phyloP scores from a whole-genome alignment of 2,888 invertebrate genomes.

The Toxonevra muliebris region DNA sequence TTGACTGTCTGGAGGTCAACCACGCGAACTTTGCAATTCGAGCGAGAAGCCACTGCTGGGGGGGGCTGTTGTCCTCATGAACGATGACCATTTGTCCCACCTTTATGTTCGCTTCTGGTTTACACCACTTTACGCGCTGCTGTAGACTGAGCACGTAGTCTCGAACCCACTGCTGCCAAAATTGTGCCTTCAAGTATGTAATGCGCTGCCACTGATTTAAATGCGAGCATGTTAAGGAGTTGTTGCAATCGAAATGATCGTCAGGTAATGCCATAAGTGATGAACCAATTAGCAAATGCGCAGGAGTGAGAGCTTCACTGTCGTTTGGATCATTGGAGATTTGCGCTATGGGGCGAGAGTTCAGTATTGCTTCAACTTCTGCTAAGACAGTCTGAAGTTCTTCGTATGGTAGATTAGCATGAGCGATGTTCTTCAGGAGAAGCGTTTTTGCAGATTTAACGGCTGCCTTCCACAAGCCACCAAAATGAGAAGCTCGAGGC shows the following conservation, averaged over 20 bases:
- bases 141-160: constrained; percentile 34
- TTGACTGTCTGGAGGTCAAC: constrained; percentile 29
- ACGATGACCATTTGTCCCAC: constrained; percentile 35
- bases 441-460: too few species aligned
- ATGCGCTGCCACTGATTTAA: constrained; percentile 35
- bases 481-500: too few species aligned
- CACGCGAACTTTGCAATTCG: too few species aligned
- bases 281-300: constrained; percentile 3
- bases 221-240: constrained; percentile 5
- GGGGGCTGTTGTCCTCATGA: constrained; percentile 37
- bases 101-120: constrained; percentile 24
- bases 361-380: too few species aligned
- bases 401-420: too few species aligned
- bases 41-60: constrained; percentile 36
- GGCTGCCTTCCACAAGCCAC: too few species aligned
- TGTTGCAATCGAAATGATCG: constrained; percentile 23
- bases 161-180: constrained; percentile 33
- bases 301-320: background rate
- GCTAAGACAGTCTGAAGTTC: too few species aligned
- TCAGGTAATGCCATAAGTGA: constrained; percentile 30
- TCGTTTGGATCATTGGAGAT: constrained; percentile 12
- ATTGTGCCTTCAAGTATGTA: constrained; percentile 33
- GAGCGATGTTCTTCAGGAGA: constrained; percentile 30
- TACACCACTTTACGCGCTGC: constrained; percentile 30
- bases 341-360: constrained; percentile 45